A percentile compares a stretch with the other conserved stretches of the same genome.
phyloP scores from a whole-genome alignment of 2,113 vertebrate genomes.

The Echinops telfairi region DNA sequence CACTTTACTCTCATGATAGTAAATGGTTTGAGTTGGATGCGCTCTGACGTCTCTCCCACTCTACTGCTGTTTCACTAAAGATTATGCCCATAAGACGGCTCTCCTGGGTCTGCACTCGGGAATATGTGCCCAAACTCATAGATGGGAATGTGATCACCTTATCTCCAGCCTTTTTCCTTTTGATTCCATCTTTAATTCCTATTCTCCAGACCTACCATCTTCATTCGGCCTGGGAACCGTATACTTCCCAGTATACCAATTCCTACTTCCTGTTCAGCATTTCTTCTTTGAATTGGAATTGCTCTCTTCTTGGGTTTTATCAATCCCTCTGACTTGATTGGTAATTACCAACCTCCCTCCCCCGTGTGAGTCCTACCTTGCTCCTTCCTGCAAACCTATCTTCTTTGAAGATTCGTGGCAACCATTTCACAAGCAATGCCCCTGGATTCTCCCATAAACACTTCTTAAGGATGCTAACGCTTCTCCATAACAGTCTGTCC shows the following conservation, averaged over 20 bases:
- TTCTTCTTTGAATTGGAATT: background rate
- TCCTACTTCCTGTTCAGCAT: background rate
- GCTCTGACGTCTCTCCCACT: background rate
- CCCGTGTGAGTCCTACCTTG: background rate
- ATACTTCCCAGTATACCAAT: background rate
- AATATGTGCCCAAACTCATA: background rate
- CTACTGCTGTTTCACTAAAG: background rate
- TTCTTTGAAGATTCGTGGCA: background rate
- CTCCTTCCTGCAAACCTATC: background rate
- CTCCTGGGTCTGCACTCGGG: background rate
- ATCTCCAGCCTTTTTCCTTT: background rate
- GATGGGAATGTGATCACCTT: background rate
- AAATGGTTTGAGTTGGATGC: background rate
- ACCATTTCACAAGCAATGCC: background rate
- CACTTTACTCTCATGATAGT: background rate
- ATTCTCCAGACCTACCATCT: background rate
- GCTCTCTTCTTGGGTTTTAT: background rate
- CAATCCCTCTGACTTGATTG: background rate
- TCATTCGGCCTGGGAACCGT: background rate
- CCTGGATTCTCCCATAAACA: background rate
- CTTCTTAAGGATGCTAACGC: background rate
- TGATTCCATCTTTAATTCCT: background rate
- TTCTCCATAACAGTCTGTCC: background rate
- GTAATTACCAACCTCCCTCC: background rate
- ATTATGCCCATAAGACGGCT: background rate